Base-by-base conservation (phyloP, 2,113 vertebrate genomes). In the Plecotus auritus region DNA sequence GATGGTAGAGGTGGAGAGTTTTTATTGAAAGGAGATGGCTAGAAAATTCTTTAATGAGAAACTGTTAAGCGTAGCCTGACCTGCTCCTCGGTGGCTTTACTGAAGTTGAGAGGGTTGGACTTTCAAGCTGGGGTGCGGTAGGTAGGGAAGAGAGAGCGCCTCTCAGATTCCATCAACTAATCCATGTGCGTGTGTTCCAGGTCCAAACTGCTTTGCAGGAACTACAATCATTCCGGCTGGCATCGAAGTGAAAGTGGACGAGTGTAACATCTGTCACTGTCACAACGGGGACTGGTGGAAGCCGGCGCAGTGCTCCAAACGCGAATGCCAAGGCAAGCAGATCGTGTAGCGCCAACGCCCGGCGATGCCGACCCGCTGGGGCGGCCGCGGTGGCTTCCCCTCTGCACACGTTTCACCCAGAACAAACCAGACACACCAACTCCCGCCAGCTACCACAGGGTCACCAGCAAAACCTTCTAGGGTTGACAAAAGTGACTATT, bases 211-310 rank as follows among this genome's bases (percentile, higher is more conserved):
- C 98, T 99, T 99, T 97, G 99, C 99, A 88, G 99, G 99, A 98
- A 99, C 99, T 40, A 99, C 99, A 4, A 99, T 99, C 93, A 99
- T 99, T 98, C 99, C 99, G 11, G 99, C 99, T 64, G 99, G 99
- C 98, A 99, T 99, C 61, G 99, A 99, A 98, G 99, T 99, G 96
- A 99, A 99, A 98, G 99, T 99, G 99, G 99, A 99, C 91, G 99
- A 99, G 98, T 99, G 99, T 98, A 99, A 99, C 98, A 99, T 99
- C 98, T 99, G 99, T 98, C 99, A 99, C 97, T 99, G 99, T 98
- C 99, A 99, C 99, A 99, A 99, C 49, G 99, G 99, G 97, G 99
- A 99, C 98, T 99, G 99, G 99, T 99, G 99, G 99, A 99, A 99
- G 97, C 99, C 99, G 0, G 99, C 99, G 2, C 99, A 99, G 98